Evolutionary conservation across 2,888 invertebrate species (phyloP), one percentile per base, ranked within the genome.

Genomic region (Spialia ferax): DNA sequence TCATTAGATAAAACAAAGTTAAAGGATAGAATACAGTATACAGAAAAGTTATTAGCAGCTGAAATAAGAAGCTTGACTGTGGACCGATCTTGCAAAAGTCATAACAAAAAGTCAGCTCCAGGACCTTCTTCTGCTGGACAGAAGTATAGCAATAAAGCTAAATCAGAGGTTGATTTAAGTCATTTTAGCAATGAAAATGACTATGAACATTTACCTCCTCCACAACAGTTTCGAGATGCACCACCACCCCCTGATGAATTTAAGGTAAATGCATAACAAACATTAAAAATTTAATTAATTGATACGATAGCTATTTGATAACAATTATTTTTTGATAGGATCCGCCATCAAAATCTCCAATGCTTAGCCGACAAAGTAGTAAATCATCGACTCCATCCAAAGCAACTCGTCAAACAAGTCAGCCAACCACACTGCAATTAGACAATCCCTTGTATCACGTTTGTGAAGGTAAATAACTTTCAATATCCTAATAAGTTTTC

Each of bases 381-480:
- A 93, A 92, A 77, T 86, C 91, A 8, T 92, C 93, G 29, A 93
- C 93, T 32, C 91, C 92, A 26, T 91, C 93, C 0, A 93, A 87
- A 77, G 87, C 88, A 1, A 84, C 88, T 13, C 78, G 83, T n/a
- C 89, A 88, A 70, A 77, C 78, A 13, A 68, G 77, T 6, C 87
- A 87, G 69, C 86, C 88, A 63, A 88, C 86, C 63, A 93, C 88
- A 35, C 84, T 86, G 70, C 94, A 90, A 75, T 83, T 89, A 71
- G 97, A 97, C 81, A 97, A 97, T 88, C 96, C 97, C 0, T 89
- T 97, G 5, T 97, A 97, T 79, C 97, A 97, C 82, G 96, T 97
- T 56, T 97, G 97, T 79, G 97, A 97, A 90, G 96, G 96, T 92
- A 81, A 62, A 8, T 57, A 50, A 22, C 0, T 11, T 13, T 8